Evolutionary conservation across 1,140 invertebrate genomes (phyloP).

Genomic region (Dufourea novaeangliae): DNA sequence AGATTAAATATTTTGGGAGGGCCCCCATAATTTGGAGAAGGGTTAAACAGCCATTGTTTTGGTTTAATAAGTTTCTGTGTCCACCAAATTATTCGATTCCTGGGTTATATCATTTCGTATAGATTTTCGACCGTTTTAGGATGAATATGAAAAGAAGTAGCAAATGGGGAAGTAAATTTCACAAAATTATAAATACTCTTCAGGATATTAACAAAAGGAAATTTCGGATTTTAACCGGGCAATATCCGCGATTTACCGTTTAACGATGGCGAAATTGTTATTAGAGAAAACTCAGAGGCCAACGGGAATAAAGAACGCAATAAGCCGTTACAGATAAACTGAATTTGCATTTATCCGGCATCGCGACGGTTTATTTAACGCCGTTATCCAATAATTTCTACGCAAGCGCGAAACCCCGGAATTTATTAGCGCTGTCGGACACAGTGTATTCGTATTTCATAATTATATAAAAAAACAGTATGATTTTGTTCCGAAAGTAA

Average conservation of each 20-base stretch:
- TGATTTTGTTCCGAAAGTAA: neutral
- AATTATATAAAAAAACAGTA: slow-evolving; percentile 30
- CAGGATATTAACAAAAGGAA: neutral
- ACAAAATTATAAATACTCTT: neutral
- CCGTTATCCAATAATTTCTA: slow-evolving; percentile 48
- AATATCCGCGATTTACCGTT: slow-evolving; percentile 29
- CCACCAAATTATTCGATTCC: too few species aligned
- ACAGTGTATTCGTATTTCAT: neutral
- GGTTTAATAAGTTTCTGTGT: too few species aligned
- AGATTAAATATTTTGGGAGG: too few species aligned
- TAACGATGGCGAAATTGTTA: slow-evolving; percentile 31
- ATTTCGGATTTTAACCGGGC: neutral
- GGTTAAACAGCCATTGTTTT: too few species aligned
- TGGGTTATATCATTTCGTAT: neutral
- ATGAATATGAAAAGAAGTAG: neutral
- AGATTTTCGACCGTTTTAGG: neutral
- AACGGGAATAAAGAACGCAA: slow-evolving; percentile 21
- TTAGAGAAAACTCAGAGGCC: neutral
- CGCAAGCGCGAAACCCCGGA: neutral
- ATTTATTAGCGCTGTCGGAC: slow-evolving; percentile 24
- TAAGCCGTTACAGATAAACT: slow-evolving; percentile 41
- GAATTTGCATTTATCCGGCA: slow-evolving; percentile 44
- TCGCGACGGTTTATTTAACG: slow-evolving; percentile 25
- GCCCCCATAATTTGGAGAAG: too few species aligned
- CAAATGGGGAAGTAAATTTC: neutral